Conservation (phyloP, 1,140 invertebrate species). For the Listronotus oregonensis region DNA sequence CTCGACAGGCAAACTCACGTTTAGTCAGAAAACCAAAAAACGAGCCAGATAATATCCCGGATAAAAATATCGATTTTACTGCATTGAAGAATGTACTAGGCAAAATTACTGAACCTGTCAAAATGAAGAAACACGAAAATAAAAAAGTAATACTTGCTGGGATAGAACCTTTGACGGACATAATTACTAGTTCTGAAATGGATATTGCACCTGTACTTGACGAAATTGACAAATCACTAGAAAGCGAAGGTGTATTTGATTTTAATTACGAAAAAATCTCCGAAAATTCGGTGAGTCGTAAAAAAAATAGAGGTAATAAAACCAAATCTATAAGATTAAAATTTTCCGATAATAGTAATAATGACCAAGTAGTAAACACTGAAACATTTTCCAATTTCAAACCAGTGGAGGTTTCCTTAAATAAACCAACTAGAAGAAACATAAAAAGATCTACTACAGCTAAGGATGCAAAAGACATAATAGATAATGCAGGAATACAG, state of each 20-base stretch:
- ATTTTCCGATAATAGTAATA: too few relatives aligned
- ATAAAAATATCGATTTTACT: conserved; percentile 2
- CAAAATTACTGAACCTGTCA: not conserved
- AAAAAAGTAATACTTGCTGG: not conserved
- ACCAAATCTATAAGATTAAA: not conserved
- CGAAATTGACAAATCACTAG: conserved; percentile 35
- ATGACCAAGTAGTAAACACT: too few relatives aligned
- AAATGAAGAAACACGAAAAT: not conserved
- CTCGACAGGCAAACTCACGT: not conserved
- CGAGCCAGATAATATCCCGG: not conserved
- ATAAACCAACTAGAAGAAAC: conserved; percentile 1
- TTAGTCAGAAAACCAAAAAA: not conserved
- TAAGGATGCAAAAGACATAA: conserved; percentile 38
- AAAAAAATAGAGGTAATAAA: not conserved
- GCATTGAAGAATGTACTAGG: conserved; percentile 7
- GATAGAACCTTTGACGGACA: conserved; percentile 24
- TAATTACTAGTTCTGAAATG: conserved; percentile 33
- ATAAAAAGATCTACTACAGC: conserved; percentile 33
- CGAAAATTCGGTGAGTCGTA: not conserved
- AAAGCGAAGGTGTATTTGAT: conserved; percentile 33
- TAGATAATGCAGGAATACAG: conserved; percentile 28
- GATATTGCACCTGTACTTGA: conserved; percentile 34
- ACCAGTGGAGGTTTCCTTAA: not conserved
- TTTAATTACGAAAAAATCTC: conserved; percentile 13
- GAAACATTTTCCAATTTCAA: too few relatives aligned